These are phyloP conservation scores for Manis pentadactyla DNA, from an alignment of 2,797 vertebrate species.

Conservation along the genomic window DNA sequence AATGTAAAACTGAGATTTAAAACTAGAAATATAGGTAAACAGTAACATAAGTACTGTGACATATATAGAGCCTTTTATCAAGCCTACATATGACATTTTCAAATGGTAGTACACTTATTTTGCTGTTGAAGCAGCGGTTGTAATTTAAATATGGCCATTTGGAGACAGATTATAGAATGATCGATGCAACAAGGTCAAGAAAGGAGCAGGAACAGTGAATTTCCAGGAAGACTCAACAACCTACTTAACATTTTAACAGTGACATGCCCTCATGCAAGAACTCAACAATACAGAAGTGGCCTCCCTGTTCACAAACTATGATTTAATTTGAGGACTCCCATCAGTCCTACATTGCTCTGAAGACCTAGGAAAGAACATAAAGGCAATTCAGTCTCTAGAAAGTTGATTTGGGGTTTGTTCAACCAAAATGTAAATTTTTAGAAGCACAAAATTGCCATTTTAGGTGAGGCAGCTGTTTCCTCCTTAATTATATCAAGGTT, in stretches of 20 bases:
- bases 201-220: neutral
- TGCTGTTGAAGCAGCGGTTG: slow-evolving; percentile 17
- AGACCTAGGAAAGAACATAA: neutral
- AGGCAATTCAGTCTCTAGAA: neutral
- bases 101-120: neutral
- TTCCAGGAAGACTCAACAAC: neutral
- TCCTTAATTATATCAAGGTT: slow-evolving; percentile 12
- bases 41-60: neutral
- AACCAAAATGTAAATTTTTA: slow-evolving; percentile 45
- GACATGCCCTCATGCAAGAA: neutral
- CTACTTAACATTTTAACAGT: neutral
- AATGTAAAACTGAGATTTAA: slow-evolving; percentile 6
- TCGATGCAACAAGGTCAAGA: neutral
- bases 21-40: slow-evolving; percentile 45
- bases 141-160: slow-evolving; percentile 7
- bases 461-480: neutral
- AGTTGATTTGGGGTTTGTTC: neutral
- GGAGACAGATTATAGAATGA: neutral
- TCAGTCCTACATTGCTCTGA: neutral
- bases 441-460: neutral
- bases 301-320: neutral
- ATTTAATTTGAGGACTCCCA: neutral
- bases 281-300: neutral
- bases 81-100: neutral
- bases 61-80: neutral